Evolutionary conservation across 2,888 invertebrate genomes (phyloP).

Genomic region (Peribatodes rhomboidaria): DNA sequence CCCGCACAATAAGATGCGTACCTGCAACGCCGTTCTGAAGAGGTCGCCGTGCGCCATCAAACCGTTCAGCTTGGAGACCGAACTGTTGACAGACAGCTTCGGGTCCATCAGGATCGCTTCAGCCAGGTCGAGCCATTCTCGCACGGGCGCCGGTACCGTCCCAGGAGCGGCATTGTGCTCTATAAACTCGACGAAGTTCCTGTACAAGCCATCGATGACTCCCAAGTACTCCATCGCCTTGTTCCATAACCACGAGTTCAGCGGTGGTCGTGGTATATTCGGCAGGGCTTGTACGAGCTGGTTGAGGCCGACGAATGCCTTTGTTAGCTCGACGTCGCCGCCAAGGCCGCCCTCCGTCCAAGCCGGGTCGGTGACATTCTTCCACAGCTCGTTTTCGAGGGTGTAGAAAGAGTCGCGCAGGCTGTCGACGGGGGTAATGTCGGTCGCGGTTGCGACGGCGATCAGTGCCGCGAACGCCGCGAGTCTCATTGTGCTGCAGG

Average conservation of each 20-base stretch:
- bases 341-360: constrained; percentile 72
- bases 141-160: constrained; percentile 71
- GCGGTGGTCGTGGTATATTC: constrained; percentile 59
- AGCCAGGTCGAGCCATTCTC: constrained; percentile 87
- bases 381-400: constrained; percentile 85
- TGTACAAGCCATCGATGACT: constrained; percentile 89
- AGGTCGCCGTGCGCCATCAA: constrained; percentile 87
- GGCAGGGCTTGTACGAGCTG: constrained; percentile 77
- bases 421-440: constrained; percentile 84
- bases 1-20: constrained; percentile 63
- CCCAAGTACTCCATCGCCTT: constrained; percentile 87
- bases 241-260: constrained; percentile 88
- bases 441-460: constrained; percentile 61
- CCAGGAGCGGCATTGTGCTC: constrained; percentile 72
- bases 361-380: constrained; percentile 73
- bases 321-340: constrained; percentile 86
- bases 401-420: constrained; percentile 86
- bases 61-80: constrained; percentile 87
- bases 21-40: constrained; percentile 89
- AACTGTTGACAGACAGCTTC: constrained; percentile 84
- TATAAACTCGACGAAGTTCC: constrained; percentile 88
- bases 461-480: constrained; percentile 71
- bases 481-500: constrained; percentile 64
- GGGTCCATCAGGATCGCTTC: constrained; percentile 89
- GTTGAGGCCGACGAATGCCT: constrained; percentile 85